Percentiles rank a stretch among this genome's conserved stretches.
phyloP scores from a whole-genome alignment of 2,113 vertebrate species.

The Cathartes aura region DNA sequence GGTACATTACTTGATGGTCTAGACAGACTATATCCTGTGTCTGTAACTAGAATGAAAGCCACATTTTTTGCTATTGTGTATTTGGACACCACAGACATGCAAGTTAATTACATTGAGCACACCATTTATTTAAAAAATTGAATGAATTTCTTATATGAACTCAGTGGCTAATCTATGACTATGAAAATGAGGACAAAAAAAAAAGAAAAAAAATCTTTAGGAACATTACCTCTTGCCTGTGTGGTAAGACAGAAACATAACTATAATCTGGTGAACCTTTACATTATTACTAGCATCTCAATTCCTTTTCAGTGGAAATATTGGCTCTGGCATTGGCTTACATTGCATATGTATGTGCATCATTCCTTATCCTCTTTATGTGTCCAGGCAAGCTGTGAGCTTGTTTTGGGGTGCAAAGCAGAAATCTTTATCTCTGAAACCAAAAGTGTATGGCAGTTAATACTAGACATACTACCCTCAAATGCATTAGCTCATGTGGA shows the following conservation, averaged over 20 bases:
- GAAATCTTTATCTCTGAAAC: background rate
- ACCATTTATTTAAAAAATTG: background rate
- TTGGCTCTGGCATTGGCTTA: background rate
- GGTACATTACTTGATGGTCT: slow-evolving; percentile 41
- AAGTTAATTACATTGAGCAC: slow-evolving; percentile 7
- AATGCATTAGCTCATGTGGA: background rate
- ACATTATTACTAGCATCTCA: background rate
- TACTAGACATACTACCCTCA: background rate
- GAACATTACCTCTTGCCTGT: background rate
- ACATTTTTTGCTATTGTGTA: slow-evolving; percentile 35
- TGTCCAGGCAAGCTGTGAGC: background rate
- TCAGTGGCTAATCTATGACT: background rate
- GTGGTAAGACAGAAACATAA: background rate
- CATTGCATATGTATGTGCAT: background rate
- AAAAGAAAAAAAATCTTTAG: background rate
- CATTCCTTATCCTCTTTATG: background rate
- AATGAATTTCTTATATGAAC: background rate
- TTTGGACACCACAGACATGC: background rate
- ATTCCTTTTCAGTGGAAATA: background rate
- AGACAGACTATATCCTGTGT: slow-evolving; percentile 56
- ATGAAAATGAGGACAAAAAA: background rate
- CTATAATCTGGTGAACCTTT: background rate
- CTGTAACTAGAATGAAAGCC: slow-evolving; percentile 39
- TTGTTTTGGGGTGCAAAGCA: background rate
- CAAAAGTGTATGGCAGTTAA: background rate